These are phyloP conservation scores for Eulemur albifrons DNA, from an alignment of 2,797 vertebrate genomes.

Conservation along the genomic window DNA sequence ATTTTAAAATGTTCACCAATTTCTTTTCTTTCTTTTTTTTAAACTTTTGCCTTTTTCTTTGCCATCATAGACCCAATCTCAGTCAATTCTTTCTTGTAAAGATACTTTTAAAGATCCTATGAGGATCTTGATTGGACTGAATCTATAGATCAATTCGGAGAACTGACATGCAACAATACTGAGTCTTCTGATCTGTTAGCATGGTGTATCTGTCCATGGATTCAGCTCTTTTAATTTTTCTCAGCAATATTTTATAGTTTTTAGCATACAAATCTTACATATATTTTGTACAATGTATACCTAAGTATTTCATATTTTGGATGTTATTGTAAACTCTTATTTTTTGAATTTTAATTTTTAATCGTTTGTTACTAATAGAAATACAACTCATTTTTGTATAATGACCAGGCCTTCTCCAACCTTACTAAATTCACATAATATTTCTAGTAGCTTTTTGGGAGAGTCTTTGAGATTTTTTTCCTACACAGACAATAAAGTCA, in stretches of 20 bases:
- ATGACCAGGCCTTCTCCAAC: not conserved
- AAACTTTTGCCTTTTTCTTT: not conserved
- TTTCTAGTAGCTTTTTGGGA: not conserved
- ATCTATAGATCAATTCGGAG: not conserved
- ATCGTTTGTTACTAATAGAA: not conserved
- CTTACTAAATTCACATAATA: not conserved
- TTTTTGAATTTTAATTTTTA: constrained; percentile 6
- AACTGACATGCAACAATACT: not conserved
- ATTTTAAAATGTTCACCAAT: constrained; percentile 23
- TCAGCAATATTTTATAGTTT: not conserved
- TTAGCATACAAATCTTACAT: not conserved
- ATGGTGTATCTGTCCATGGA: not conserved
- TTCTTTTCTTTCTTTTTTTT: not conserved
- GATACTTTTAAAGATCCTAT: not conserved
- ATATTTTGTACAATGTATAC: not conserved
- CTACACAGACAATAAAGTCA: not conserved
- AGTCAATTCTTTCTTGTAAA: constrained; percentile 5
- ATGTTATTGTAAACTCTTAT: not conserved
- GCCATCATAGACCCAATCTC: not conserved
- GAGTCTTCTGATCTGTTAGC: not conserved
- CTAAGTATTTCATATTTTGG: not conserved
- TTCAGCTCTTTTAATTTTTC: constrained; percentile 6
- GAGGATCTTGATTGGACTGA: not conserved
- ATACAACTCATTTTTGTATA: not conserved
- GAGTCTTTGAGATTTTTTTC: not conserved